These are phyloP conservation scores for Drosophila ironensis DNA, from an alignment of 1,140 invertebrate genomes.

Conservation along the genomic window DNA sequence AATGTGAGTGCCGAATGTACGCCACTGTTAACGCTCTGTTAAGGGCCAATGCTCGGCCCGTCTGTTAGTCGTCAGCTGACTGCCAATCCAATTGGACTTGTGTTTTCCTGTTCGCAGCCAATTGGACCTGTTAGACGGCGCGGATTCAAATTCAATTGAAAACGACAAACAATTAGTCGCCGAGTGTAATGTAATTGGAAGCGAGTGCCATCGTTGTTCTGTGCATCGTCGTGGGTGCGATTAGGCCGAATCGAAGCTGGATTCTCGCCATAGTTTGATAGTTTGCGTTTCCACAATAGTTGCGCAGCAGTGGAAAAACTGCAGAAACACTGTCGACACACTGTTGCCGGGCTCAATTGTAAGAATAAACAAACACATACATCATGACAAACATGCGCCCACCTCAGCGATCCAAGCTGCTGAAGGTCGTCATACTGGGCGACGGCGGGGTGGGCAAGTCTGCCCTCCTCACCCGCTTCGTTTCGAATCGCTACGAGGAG, in stretches of 20 bases:
- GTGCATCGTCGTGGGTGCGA: constrained; percentile 30
- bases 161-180: constrained; percentile 11
- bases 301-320: constrained; percentile 17
- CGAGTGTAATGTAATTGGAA: constrained; percentile 17
- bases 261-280: background rate
- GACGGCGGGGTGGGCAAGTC: constrained; percentile 97
- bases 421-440: constrained; percentile 91
- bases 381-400: constrained; percentile 81
- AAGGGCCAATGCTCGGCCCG: background rate
- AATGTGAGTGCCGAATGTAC: background rate
- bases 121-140: constrained; percentile 36
- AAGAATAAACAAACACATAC: constrained; percentile 16
- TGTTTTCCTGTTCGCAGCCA: too few relatives aligned
- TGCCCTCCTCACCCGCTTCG: constrained; percentile 96
- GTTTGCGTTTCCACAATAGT: too few relatives aligned
- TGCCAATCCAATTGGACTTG: constrained; percentile 21
- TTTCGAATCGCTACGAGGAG: constrained; percentile 95
- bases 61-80: constrained; percentile 47
- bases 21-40: background rate
- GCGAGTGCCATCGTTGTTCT: constrained; percentile 13
- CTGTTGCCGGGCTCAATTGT: constrained; percentile 18
- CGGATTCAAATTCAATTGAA: constrained; percentile 36
- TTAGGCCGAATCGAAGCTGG: background rate
- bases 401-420: constrained; percentile 74
- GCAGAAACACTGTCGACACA: constrained; percentile 77